Base-by-base conservation (phyloP, 92 coral and sea anemone genomes). In the Meandrina meandrites region DNA sequence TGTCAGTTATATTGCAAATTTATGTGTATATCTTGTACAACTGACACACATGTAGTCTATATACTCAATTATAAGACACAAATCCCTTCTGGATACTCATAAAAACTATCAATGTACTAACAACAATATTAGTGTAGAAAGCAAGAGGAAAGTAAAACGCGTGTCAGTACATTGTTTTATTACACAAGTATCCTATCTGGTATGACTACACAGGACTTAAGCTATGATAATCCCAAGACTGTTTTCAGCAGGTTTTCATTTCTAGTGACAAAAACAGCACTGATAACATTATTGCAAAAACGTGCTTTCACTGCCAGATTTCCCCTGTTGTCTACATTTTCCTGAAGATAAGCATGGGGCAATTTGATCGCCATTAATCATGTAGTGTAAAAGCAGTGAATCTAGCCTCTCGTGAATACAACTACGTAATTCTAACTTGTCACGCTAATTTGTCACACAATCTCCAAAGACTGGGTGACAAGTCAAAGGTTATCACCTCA, bases 101-200 rank as follows among this genome's bases (percentile, higher is more conserved):
- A 48, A 2, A 12, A 32, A 32, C 3, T 31, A 35, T 36, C 50
- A 73, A 73, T 5, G 27, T 18, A 34, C 27, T 73, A 35, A 73
- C 3, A 36, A 18, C 67, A 56, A 56, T 56, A n/a, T n/a, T n/a
- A n/a, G n/a, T n/a, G n/a, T 56, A 56, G 16, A 56, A n/a, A n/a
- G n/a, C n/a, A n/a, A 56, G 21, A 1, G 35, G 42, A 21, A 40
- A 66, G 36, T 12, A 21, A 73, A 28, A 73, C 78, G 37, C 3
- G 48, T 1, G 51, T 21, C 78, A 73, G 50, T 70, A 36, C 69
- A 21, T 36, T 70, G 27, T 71, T 83, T 83, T 83, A 71, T 83
- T 83, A 83, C 76, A 67, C 79, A 83, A 83, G 86, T 53, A 82
- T 83, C 42, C 67, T 83, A 71, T 62, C 67, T 34, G 30, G 47